These are phyloP conservation scores for Dicycla oo DNA, from an alignment of 2,888 invertebrate genomes.

Conservation along the genomic window DNA sequence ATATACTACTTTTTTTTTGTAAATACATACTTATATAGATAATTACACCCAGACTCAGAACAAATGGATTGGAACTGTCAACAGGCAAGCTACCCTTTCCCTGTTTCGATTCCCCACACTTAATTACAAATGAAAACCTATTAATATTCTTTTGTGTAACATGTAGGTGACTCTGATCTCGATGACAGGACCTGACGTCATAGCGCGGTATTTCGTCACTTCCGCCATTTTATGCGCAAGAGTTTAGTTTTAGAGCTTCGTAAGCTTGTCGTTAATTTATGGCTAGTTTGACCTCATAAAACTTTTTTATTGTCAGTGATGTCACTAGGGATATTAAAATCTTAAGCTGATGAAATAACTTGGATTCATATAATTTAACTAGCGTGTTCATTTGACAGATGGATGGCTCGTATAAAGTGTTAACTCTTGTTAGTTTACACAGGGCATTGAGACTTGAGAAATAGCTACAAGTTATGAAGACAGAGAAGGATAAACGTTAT, in stretches of 20 bases:
- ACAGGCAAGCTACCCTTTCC: neutral
- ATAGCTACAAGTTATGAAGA: neutral
- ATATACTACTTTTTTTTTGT: no score
- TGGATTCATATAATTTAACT: slow-evolving; percentile 17
- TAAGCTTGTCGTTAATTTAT: slow-evolving; percentile 57
- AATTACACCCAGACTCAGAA: no score
- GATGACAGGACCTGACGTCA: slow-evolving; percentile 57
- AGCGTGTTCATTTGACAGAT: slow-evolving; percentile 14
- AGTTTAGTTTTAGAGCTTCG: slow-evolving; percentile 63
- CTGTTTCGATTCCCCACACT: slow-evolving; percentile 1
- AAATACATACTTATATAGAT: no score
- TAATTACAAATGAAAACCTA: slow-evolving; percentile 2
- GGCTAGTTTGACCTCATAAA: slow-evolving; percentile 56
- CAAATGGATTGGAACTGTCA: slow-evolving; percentile 9
- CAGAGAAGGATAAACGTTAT: neutral
- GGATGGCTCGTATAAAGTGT: slow-evolving; percentile 22
- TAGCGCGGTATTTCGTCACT: slow-evolving; percentile 57
- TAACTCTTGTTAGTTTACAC: neutral
- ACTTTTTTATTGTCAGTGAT: slow-evolving; percentile 47
- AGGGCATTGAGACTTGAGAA: neutral
- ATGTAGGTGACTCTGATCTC: neutral
- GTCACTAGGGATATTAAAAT: slow-evolving; percentile 42
- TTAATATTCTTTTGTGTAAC: slow-evolving; percentile 16
- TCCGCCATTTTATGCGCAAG: slow-evolving; percentile 65
- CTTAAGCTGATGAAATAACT: slow-evolving; percentile 37